Base-by-base conservation (phyloP, 2,797 vertebrate species). In the Pygocentrus nattereri region DNA sequence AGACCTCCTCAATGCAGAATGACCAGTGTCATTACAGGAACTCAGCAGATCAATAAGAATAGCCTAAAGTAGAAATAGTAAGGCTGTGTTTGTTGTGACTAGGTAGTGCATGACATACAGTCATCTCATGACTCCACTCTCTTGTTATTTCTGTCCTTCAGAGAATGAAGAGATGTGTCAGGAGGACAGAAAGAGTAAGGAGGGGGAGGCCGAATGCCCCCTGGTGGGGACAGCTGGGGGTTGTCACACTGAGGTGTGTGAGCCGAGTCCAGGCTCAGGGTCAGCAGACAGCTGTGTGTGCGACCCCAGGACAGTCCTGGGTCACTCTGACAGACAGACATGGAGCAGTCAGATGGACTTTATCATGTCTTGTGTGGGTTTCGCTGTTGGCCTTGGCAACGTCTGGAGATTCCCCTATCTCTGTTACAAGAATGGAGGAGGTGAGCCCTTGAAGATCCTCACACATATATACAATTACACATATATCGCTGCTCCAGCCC, bases 311-410 rank as follows among this genome's bases (percentile, higher is more conserved):
- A 31, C 58, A 65, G 65, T 69, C 16, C 62, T 78, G 74, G 74
- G 34, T 21, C 78, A 71, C 4, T 19, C 78, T 27, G 95, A 95
- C 86, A 89, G 95, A 79, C 93, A 96, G 87, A 96, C 95, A 5
- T 96, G 95, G 95, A 95, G 93, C 86, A 89, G 95, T 69, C 95
- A 96, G 87, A 96, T 96, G 95, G 95, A 96, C 91, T 96, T 96
- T 88, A 96, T 96, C 91, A 95, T 96, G 95, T 96, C 95, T 76
- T 96, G 95, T 23, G 95, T 96, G 81, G 95, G 95, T 64, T 96
- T 96, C 77, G 95, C 95, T 0, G 95, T 96, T 23, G 95, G 95
- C 58, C 88, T 96, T 86, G 95, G 95, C 72, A 96, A 96, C 44
- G 94, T 96, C 69, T 96, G 95, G 95, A 90, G 95, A 52, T 96